Evolutionary conservation across 2,888 invertebrate species (phyloP), one percentile per base, ranked within the genome.

Genomic region (Xestoiulus laeticollis): DNA sequence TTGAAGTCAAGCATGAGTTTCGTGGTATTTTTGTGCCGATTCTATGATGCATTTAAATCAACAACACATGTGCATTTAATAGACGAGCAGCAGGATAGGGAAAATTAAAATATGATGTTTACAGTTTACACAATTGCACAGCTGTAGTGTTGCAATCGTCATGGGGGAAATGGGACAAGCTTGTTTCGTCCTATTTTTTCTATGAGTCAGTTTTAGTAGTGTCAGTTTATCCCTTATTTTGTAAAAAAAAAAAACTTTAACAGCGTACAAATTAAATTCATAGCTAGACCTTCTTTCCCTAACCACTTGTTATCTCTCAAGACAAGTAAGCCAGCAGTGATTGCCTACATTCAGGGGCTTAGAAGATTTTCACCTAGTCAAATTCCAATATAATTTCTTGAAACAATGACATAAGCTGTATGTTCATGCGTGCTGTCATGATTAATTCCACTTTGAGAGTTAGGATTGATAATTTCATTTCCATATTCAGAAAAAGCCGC

Each of bases 71-170:
- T 59, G 59, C n/a, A 59, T 59, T 59, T n/a, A 59, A 59, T 59
- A 59, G n/a, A 22, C 59, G 1, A 59, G n/a, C 22, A 59, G n/a
- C 16, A 48, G 48, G 14, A 48, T 14, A n/a, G 59, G 59, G 6
- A 5, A 38, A 59, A 59, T 59, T n/a, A 59, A 22, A n/a, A 59
- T 59, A n/a, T 19, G 22, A 59, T 59, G 59, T 59, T 59, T 59
- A 59, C n/a, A 59, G 59, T 59, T 59, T 59, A 59, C n/a, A 59
- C 59, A 59, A 59, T n/a, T 59, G 59, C 59, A n/a, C 59, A 59
- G 59, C 59, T 59, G 59, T n/a, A n/a, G n/a, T 59, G 59, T 22
- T 59, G 22, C 59, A 59, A n/a, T 59, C 59, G 19, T 59, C n/a
- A n/a, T 59, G 16, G 59, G 48, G 59, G 22, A 22, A 59, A 59